Evolutionary conservation across 2,888 invertebrate species (phyloP), one percentile per base, ranked within the genome.

Genomic region (Drosophila sordidula): DNA sequence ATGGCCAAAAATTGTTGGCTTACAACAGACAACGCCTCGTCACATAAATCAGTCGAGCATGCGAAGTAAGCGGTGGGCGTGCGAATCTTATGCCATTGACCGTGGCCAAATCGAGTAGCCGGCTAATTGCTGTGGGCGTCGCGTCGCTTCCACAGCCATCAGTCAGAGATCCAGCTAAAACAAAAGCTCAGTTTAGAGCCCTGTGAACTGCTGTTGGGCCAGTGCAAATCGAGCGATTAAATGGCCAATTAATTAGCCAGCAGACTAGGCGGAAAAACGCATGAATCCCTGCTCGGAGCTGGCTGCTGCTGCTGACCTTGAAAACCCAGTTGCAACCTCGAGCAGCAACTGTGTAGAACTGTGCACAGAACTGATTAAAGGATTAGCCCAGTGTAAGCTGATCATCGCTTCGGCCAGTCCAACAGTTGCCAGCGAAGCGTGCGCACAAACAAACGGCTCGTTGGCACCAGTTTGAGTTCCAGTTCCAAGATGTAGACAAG

Each of bases 221-320:
- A 52, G 41, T 71, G 68, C 76, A 86, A 88, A 83, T 88, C 89
- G 75, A 75, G 70, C 80, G 75, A 83, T 86, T 86, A 90, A 88
- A 78, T 74, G 83, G 69, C 70, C 76, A 90, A 88, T 88, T 88
- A 88, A 90, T 86, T 80, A 88, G 71, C 58, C 63, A 26, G 16
- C 36, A 12, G 36, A 65, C 80, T 56, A 54, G 65, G 42, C 76
- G 61, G 38, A 51, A 54, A 73, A 51, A 29, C 42, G 34, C 26
- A 52, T 32, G 8, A 32, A 52, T 25, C 25, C 22, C 16, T 14
- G 39, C 14, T 11, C 16, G 26, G 44, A 41, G 38, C n/a, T 51
- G 41, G 47, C 42, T 11, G 34, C 44, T 51, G 46, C 36, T 26
- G 55, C 50, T 73, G 89, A 88, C 89, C 87, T 88, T 90, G 90